Conservation (phyloP, 2,888 invertebrate species). For the Aphidoletes aphidimyza region DNA sequence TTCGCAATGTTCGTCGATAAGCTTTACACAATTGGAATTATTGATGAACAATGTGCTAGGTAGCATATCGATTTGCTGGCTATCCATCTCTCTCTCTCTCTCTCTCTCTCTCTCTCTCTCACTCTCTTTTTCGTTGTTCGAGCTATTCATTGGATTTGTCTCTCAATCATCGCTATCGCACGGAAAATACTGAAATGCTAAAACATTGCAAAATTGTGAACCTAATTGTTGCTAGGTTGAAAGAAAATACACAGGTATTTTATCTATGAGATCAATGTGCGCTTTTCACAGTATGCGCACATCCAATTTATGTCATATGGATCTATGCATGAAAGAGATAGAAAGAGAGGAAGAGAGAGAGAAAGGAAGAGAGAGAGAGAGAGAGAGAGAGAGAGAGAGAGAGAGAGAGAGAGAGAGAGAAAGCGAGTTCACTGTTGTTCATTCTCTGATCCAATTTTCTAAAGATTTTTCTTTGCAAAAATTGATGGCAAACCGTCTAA, state of each 20-base stretch:
- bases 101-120: not conserved
- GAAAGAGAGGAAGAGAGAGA: no score
- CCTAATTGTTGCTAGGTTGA: conserved; percentile 33
- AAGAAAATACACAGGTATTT: conserved; percentile 30
- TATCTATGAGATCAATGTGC: conserved; percentile 19
- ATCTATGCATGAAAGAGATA: no score
- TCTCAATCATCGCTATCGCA: not conserved
- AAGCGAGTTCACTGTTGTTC: not conserved
- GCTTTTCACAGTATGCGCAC: not conserved
- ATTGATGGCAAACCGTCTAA: not conserved
- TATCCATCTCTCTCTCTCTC: not conserved
- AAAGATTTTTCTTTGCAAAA: not conserved
- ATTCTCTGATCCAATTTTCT: not conserved
- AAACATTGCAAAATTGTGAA: not conserved
- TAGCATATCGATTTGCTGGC: not conserved
- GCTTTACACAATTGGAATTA: conserved; percentile 18
- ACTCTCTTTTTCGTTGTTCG: not conserved
- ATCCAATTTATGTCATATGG: conserved; percentile 14
- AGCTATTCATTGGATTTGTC: not conserved
- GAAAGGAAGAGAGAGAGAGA: no score
- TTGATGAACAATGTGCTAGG: not conserved
- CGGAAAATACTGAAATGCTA: not conserved
- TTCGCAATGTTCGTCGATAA: not conserved
- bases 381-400: no score
- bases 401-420: no score